Percentiles rank a stretch among this genome's conserved stretches.
Conservation (phyloP, 2,113 vertebrate genomes). For the Pollachius pollachius region DNA sequence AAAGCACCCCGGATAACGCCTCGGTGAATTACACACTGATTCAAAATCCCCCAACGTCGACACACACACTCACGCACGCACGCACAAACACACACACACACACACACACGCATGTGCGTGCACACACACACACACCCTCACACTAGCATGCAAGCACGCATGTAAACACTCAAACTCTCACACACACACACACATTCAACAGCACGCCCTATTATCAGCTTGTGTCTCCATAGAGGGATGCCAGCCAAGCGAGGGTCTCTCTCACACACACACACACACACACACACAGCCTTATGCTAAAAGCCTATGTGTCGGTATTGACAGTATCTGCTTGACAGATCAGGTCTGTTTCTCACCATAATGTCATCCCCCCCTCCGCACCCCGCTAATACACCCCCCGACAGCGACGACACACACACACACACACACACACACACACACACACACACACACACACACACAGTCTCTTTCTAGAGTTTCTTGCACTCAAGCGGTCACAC, state of each 20-base stretch:
- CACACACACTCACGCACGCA: slow-evolving; percentile 29
- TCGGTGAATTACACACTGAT: slow-evolving; percentile 50
- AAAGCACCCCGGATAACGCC: slow-evolving; percentile 77
- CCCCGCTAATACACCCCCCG: slow-evolving; percentile 17
- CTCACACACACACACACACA: not conserved
- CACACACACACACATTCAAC: not conserved
- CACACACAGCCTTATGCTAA: not conserved
- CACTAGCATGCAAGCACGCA: slow-evolving; percentile 13
- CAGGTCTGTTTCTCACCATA: slow-evolving; percentile 45
- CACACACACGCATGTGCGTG: not conserved
- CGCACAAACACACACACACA: slow-evolving; percentile 7
- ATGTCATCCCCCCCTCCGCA: slow-evolving; percentile 3
- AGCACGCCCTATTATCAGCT: not conserved
- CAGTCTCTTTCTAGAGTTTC: slow-evolving; percentile 9
- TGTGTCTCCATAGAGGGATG: not conserved
- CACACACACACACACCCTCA: slow-evolving; percentile 9
- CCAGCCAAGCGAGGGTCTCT: not conserved
- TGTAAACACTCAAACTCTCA: not conserved
- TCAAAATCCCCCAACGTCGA: slow-evolving; percentile 14
- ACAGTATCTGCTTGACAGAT: slow-evolving; percentile 44
- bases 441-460: not conserved
- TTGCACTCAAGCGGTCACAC: slow-evolving; percentile 31
- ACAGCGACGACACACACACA: not conserved
- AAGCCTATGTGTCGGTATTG: slow-evolving; percentile 18
- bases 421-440: not conserved